Percentiles rank a stretch among this genome's conserved stretches.
These are phyloP conservation scores for Andrena fulva DNA, from an alignment of 2,888 invertebrate genomes.

Conservation along the genomic window DNA sequence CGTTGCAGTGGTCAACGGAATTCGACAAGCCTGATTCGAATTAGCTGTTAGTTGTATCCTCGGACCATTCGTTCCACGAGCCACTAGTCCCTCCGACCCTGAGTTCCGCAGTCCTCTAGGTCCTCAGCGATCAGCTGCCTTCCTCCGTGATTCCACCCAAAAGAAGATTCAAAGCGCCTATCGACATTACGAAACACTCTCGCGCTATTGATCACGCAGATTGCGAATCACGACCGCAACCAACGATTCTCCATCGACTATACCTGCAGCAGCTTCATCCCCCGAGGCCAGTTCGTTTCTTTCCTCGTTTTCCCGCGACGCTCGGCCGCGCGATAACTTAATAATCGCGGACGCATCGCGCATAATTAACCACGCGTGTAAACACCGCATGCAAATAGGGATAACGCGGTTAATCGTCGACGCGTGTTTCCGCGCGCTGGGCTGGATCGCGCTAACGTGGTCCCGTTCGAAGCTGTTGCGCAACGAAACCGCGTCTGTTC, in stretches of 20 bases:
- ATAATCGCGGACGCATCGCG: constrained; percentile 23
- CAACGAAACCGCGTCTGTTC: constrained; percentile 24
- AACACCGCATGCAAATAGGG: constrained; percentile 51
- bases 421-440: constrained; percentile 17
- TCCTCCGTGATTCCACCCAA: not conserved
- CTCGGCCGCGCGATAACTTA: constrained; percentile 11
- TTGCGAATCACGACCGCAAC: not conserved
- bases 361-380: constrained; percentile 37
- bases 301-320: not conserved
- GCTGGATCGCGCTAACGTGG: constrained; percentile 24
- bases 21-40: not conserved
- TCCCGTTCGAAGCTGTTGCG: constrained; percentile 30
- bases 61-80: not conserved
- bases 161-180: no score
- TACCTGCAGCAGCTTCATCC: not conserved
- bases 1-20: not conserved
- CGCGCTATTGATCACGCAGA: not conserved
- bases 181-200: no score
- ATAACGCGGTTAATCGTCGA: constrained; percentile 45
- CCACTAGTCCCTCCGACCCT: not conserved
- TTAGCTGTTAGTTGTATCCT: not conserved
- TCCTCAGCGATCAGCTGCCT: not conserved
- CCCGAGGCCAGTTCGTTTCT: not conserved
- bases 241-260: not conserved
- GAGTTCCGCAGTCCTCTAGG: not conserved